Base-by-base conservation (phyloP, 1,140 invertebrate genomes). In the Gerris buenoi region DNA sequence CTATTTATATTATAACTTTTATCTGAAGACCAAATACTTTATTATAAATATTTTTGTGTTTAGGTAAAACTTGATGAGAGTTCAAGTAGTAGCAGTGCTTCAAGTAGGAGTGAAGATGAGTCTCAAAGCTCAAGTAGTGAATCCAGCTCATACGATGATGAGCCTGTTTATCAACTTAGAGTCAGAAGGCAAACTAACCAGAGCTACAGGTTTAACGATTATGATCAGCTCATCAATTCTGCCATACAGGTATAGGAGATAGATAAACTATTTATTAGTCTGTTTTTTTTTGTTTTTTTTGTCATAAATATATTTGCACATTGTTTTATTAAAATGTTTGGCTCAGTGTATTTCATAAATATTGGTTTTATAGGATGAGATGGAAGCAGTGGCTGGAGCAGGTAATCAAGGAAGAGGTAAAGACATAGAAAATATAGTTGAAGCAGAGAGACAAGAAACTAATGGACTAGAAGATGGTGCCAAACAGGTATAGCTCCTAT, bases 171-270 rank as follows among this genome's bases (percentile, higher is more conserved):
- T 78, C 85, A 91, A 70, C 77, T 93, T 69, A 81, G 90, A 5
- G 87, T 89, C 73, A 80, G 90, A 23, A 79, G 86, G 15, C 81
- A 85, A 62, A 86, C 88, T 25, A 86, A 91, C 60, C 65, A 69
- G 26, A 22, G 33, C 13, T 93, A 95, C 72, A 83, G 85, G 64
- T 89, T 94, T 70, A 91, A 93, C 74, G 93, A 96, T 75, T 97
- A 91, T 77, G 94, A 97, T 76, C 88, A 95, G 22, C 84, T 97
- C 71, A 97, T 97, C 61, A 90, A 93, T 74, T 91, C 89, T 62
- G 94, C 94, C 15, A 90, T 96, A 66, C 86, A 91, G 77, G 86
- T 46, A 46, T 46, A n/a, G n/a, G n/a, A n/a, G n/a, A n/a, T n/a
- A n/a, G n/a, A n/a, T n/a, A n/a, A n/a, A n/a, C n/a, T n/a, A n/a